Base-by-base conservation (phyloP, 2,113 vertebrate species). In the Echinops telfairi region DNA sequence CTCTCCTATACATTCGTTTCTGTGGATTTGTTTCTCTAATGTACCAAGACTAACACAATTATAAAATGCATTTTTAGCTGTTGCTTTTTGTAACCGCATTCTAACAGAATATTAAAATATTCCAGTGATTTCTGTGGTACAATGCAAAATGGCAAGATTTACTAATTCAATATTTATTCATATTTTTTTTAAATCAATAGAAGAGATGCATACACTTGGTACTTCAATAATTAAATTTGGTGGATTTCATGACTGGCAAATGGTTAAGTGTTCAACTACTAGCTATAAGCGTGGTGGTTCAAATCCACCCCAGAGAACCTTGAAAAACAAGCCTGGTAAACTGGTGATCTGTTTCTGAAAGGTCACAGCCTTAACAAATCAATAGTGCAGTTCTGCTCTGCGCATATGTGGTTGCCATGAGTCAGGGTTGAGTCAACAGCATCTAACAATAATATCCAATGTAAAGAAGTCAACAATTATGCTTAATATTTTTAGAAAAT, bases 391-490 rank as follows among this genome's bases (percentile, higher is more conserved):
- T 27, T 6, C 62, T 27, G 19, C 19, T 66, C 62, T 66, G 23
- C 62, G 27, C 62, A 66, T 25, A 8, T 9, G 62, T 7, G 62
- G 62, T 27, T 27, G 23, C 27, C 11, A 68, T 31, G 9, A 68
- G 23, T 68, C 29, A 10, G 25, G 29, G 29, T 29, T 68, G 64
- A 68, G 25, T 29, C 9, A 31, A 14, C 27, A 68, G 64, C 11
- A 68, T 27, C 62, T 66, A 66, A 68, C 9, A 68, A 68, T 88
- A 71, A 81, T 77, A 89, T 17, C 8, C 15, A 87, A 23, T n/a
- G 62, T 20, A 91, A 64, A 64, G 36, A 94, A 95, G 40, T 17
- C 36, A 81, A 81, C 33, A 43, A 91, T 70, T 82, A 82, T 77
- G 31, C 29, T 89, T 92, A 57, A 40, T 40, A 92, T 53, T 40